Percentiles rank a stretch among this genome's conserved stretches.
phyloP scores from a whole-genome alignment of 2,888 invertebrate species.

The Tholera decimalis region DNA sequence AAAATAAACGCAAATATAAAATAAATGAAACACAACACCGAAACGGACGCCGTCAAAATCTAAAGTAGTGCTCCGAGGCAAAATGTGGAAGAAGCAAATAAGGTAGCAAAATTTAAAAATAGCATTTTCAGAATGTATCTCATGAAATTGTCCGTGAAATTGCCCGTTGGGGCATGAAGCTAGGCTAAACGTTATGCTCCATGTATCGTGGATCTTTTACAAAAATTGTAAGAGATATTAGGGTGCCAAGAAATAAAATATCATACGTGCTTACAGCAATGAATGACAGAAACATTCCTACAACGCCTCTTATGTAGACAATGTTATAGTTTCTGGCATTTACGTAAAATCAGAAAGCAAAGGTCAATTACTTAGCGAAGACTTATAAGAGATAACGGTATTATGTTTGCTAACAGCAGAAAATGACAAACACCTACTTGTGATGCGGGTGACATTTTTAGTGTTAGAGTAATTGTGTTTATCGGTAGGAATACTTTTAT shows the following conservation, averaged over 20 bases:
- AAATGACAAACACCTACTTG: conserved; percentile 6
- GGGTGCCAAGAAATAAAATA: conserved; percentile 46
- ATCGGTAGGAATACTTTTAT: not conserved
- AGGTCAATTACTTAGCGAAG: conserved; percentile 12
- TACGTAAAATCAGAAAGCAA: not conserved
- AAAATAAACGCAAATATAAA: conserved; percentile 22
- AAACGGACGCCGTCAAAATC: conserved; percentile 44
- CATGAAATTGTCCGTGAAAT: conserved; percentile 74
- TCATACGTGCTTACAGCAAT: conserved; percentile 37
- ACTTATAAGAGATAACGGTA: not conserved
- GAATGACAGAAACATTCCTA: conserved; percentile 22
- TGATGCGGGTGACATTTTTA: conserved; percentile 1
- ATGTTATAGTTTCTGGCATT: not conserved
- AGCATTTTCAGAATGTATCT: conserved; percentile 71
- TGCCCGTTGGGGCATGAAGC: conserved; percentile 69
- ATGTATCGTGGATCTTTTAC: conserved; percentile 63
- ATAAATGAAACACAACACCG: conserved; percentile 41
- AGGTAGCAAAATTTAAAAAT: conserved; percentile 68
- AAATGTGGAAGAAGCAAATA: conserved; percentile 56
- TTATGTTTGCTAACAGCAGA: conserved; percentile 5
- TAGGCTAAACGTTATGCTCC: conserved; percentile 64
- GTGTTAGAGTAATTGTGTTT: not conserved
- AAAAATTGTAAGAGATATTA: conserved; percentile 65
- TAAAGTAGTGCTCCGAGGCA: conserved; percentile 43
- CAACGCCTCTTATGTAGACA: conserved; percentile 1